phyloP scores from a whole-genome alignment of 2,888 invertebrate species.

The Trissoscelio sp. region DNA sequence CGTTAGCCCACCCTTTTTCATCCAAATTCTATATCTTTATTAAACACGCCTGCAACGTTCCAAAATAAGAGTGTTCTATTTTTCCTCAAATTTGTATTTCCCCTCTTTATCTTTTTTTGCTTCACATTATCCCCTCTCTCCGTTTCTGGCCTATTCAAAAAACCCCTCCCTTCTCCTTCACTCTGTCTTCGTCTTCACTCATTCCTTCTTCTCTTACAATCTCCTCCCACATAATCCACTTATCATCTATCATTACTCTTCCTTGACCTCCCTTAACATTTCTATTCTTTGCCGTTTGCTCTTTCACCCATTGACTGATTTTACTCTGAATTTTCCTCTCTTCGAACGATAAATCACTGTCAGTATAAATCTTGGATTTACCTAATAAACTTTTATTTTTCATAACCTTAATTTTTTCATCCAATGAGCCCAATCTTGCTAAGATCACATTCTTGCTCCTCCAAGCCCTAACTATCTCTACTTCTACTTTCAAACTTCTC shows the following conservation, averaged over 20 bases:
- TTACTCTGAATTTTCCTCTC: slow-evolving; percentile 19
- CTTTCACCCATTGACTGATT: slow-evolving; percentile 41
- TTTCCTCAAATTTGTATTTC: neutral
- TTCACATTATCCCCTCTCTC: neutral
- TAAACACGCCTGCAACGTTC: slow-evolving; percentile 46
- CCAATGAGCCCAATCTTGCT: slow-evolving; percentile 4
- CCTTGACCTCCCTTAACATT: slow-evolving; percentile 29
- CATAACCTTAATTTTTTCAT: slow-evolving; percentile 35
- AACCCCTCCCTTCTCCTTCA: neutral
- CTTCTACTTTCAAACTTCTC: slow-evolving; percentile 16
- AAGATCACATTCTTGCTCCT: slow-evolving; percentile 15
- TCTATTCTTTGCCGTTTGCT: slow-evolving; percentile 6
- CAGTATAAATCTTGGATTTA: slow-evolving; percentile 17
- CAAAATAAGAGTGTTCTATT: slow-evolving; percentile 45
- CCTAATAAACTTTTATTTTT: slow-evolving; percentile 24
- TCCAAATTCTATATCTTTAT: neutral
- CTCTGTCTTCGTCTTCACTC: neutral
- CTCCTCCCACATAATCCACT: slow-evolving; percentile 34
- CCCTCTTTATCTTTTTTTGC: slow-evolving; percentile 7
- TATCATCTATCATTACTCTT: slow-evolving; percentile 35
- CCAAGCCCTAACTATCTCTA: slow-evolving; percentile 1
- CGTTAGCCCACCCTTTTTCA: neutral
- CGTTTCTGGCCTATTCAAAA: neutral
- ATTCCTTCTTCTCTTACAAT: slow-evolving; percentile 14
- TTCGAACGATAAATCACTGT: slow-evolving; percentile 27